Base-by-base conservation (phyloP, 2,888 invertebrate genomes). In the Beris morrisii region DNA sequence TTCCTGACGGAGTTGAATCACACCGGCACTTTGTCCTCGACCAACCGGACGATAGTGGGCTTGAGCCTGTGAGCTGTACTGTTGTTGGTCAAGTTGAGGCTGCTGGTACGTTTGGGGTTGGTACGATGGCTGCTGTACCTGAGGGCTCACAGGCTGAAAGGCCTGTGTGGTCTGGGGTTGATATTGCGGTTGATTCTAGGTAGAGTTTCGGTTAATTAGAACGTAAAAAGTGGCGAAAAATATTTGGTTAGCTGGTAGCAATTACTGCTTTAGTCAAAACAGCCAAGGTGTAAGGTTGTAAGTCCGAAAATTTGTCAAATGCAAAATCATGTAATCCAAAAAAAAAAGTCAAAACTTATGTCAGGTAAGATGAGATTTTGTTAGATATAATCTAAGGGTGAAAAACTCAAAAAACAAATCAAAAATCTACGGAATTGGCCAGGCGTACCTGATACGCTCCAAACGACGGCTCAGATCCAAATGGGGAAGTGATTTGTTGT, bases 1-100 rank as follows among this genome's bases (percentile, higher is more conserved):
- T 76, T 89, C 85, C 71, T 85, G 86, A 73, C 91, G 87, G 69
- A 93, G 84, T 22, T 79, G 79, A 64, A 81, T 81, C 59, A 79
- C 75, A 66, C 81, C 81, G 64, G 73, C 88, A 87, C 79, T 92
- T 87, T 48, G 86, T 38, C 69, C 67, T 28, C 67, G 48, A 15
- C 13, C 63, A 48, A n/a, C 38, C 31, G 63, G 48, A 69, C 73
- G 74, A 76, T 77, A 73, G 74, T 69, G 69, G 65, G 63, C 65
- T 66, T 59, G 69, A 46, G 58, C 74, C 69, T 78, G 77, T 72
- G 75, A 71, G 73, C 66, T 13, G 71, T 69, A 58, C 70, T 68
- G 56, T 69, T 68, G 64, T 67, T 66, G 73, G 44, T 67, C 72
- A 45, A 70, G 71, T 58, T 72, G 73, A 32, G 67, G 67, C 32